Base-by-base conservation (phyloP, 2,888 invertebrate genomes). In the Perizoma affinitatum region DNA sequence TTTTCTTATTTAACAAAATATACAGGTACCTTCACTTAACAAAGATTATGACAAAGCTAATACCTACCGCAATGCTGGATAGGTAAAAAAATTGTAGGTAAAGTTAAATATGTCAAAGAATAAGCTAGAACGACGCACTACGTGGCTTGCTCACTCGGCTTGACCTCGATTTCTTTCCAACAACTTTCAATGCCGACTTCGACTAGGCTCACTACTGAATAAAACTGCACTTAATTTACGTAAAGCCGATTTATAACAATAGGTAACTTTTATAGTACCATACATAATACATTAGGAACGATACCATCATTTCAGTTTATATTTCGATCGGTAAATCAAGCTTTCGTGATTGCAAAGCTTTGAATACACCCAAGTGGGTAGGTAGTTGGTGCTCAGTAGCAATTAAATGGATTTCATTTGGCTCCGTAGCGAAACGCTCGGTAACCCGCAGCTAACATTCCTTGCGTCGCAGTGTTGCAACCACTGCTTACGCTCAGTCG, bases 121-220 rank as follows among this genome's bases (percentile, higher is more conserved):
- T 70, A 73, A 76, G 72, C 75, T 70, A 11, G 38, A 38, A 38
- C 38, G 38, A 38, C 38, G 38, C 81, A 80, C 22, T 22, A 88
- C 90, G 91, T 90, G 90, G 90, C 88, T 82, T 71, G 80, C 75
- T 78, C 68, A 78, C 75, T 82, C 78, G 78, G 72, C 80, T 75
- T 91, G 92, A 92, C 92, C 92, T 92, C 92, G 92, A 92, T 92
- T 92, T 92, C 92, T 91, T 92, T 91, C 88, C 77, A 84, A 84
- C 80, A 84, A 88, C 90, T 90, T 90, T 91, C 90, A 92, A 90
- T 90, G 88, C 86, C 88, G 87, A 82, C 82, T 75, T 79, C 72
- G 71, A 72, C 66, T 75, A 61, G 52, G 45, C 58, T 61, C 67
- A 70, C 70, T 78, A 73, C 69, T 71, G 75, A 80, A 70, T 75